Conservation (phyloP, 2,113 vertebrate species). For the Antechinus flavipes region DNA sequence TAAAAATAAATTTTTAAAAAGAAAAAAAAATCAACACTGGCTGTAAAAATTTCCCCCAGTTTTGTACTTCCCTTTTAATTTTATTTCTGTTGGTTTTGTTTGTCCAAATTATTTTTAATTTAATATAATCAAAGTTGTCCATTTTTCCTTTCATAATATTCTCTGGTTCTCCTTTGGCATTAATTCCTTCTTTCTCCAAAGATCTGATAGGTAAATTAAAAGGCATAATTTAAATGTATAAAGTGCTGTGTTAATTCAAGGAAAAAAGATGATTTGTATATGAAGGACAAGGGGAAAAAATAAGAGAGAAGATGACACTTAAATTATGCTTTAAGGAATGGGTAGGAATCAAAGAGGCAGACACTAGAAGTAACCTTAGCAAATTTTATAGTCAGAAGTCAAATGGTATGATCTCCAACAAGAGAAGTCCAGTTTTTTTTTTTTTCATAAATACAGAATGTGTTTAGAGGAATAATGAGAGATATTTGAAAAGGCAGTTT, state of each 20-base stretch:
- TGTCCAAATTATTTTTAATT: no score
- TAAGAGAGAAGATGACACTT: neutral
- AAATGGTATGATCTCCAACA: neutral
- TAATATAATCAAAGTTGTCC: no score
- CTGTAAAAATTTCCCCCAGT: no score
- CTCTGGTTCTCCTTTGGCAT: no score
- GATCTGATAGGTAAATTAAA: neutral
- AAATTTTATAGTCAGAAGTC: neutral
- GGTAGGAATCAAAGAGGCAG: neutral
- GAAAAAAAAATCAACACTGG: no score
- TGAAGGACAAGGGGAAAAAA: neutral
- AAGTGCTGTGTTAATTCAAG: neutral
- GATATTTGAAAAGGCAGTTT: constrained; percentile 5
- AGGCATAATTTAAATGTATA: neutral
- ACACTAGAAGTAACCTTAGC: neutral
- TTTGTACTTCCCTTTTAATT: no score
- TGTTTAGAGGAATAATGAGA: neutral
- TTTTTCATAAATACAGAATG: neutral
- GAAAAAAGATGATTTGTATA: neutral
- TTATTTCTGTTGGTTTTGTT: no score
- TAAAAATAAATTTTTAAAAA: no score
- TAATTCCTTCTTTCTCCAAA: no score
- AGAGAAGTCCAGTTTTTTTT: neutral
- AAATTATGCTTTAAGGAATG: neutral
- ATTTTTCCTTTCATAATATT: no score